Base-by-base conservation (phyloP, 2,797 vertebrate genomes). In the Nyctalus aviator region DNA sequence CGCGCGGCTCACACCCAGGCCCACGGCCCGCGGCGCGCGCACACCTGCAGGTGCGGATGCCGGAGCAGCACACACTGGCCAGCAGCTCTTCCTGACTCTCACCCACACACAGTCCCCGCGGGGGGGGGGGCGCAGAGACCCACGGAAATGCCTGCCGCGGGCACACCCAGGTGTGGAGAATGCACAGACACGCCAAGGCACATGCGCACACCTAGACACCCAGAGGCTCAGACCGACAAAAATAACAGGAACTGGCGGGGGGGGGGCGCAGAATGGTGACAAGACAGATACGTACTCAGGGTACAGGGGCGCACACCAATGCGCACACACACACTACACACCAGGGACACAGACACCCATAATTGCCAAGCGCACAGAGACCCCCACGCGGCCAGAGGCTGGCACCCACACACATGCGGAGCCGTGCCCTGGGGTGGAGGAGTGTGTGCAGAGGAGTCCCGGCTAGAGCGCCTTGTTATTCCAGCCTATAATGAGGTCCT, bases 1-100 rank as follows among this genome's bases (percentile, higher is more conserved):
- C 6, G 62, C 10, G 89, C 81, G 55, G 95, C 92, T 97, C 96
- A 97, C 97, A 97, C 97, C 95, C 97, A 93, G 97, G 96, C 95
- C 81, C 92, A 96, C 94, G 79, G 95, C 96, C 95, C 96, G 82
- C 96, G 77, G 88, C 90, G 85, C 90, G 93, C 96, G 94, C 85
- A 87, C 94, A 97, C 96, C 96, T 96, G 93, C 96, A 95, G 85
- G 59, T 53, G 8, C 68, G 96, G 88, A 91, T 46, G 69, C 92
- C 82, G 82, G 89, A 89, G 75, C 88, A 53, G 71, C 73, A 89
- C 76, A 94, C 90, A 91, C 75, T 73, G 57, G 64, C 88, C 30
- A 57, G 83, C 44, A 62, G 76, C 55, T 88, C 82, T 75, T 95
- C 48, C 66, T 59, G 91, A 82, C 85, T 95, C 84, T 50, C 89